Evolutionary conservation across 2,113 vertebrate genomes (phyloP).

Genomic region (Microcebus griseorufus): DNA sequence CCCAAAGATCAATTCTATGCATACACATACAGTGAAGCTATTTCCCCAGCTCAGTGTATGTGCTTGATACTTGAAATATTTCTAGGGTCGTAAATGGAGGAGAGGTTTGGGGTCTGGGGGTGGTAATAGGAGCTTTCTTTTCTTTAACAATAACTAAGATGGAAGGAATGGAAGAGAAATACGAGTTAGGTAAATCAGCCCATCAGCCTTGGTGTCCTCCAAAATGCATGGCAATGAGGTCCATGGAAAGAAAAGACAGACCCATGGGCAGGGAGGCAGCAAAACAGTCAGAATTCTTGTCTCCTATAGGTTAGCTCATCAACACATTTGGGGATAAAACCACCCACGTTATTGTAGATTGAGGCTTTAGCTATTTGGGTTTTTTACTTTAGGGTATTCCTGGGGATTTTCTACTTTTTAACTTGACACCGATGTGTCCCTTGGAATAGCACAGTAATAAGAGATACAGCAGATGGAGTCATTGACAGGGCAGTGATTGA

Average conservation of each 20-base stretch:
- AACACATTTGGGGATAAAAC: neutral
- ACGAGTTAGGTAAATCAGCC: conserved; percentile 1
- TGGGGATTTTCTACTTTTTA: too few relatives aligned
- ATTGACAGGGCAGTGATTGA: neutral
- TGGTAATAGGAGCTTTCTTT: neutral
- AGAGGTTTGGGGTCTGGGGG: accelerated
- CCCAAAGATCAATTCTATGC: neutral
- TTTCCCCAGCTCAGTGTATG: neutral
- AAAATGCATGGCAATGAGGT: neutral
- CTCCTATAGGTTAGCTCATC: neutral
- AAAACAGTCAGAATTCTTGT: neutral
- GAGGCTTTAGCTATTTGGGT: neutral
- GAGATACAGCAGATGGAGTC: neutral
- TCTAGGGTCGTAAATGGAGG: neutral
- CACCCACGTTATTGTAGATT: neutral
- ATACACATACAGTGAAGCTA: neutral
- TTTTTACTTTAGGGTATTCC: neutral
- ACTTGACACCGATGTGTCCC: neutral
- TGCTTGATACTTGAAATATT: conserved; percentile 18
- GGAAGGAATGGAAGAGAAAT: neutral
- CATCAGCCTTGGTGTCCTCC: neutral
- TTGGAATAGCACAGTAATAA: neutral
- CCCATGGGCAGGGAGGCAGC: neutral
- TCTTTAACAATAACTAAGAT: neutral
- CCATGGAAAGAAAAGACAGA: neutral